phyloP scores from a whole-genome alignment of 2,888 invertebrate genomes.

The Sarcophaga variegata region DNA sequence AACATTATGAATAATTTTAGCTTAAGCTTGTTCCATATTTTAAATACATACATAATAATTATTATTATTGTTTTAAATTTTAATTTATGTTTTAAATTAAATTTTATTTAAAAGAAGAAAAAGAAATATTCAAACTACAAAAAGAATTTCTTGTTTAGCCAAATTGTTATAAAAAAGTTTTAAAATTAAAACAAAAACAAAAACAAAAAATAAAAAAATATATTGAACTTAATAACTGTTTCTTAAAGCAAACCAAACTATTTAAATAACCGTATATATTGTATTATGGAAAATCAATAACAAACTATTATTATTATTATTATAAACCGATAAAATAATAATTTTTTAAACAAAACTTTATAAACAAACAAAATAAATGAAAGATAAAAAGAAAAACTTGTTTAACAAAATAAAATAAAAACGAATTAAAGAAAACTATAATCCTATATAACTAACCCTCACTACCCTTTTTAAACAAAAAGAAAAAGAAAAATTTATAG shows the following conservation, averaged over 20 bases:
- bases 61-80: no score
- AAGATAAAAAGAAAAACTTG: not conserved
- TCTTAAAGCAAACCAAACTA: constrained; percentile 30
- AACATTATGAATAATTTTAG: constrained; percentile 35
- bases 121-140: constrained; percentile 5
- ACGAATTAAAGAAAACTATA: constrained; percentile 18
- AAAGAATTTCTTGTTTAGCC: constrained; percentile 60
- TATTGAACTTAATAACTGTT: constrained; percentile 7
- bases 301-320: not conserved
- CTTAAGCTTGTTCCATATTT: constrained; percentile 56
- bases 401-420: constrained; percentile 30
- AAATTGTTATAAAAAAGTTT: constrained; percentile 45
- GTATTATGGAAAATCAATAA: no score
- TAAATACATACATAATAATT: not conserved
- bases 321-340: constrained; percentile 15
- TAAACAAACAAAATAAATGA: not conserved
- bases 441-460: not conserved
- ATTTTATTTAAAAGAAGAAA: constrained; percentile 13
- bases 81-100: not conserved
- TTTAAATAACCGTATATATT: constrained; percentile 30
- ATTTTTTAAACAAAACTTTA: constrained; percentile 23
- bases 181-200: no score
- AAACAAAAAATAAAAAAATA: no score
- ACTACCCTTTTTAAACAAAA: constrained; percentile 1
- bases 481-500: constrained; percentile 44